phyloP scores from a whole-genome alignment of 2,797 vertebrate species.

The Nasua narica region DNA sequence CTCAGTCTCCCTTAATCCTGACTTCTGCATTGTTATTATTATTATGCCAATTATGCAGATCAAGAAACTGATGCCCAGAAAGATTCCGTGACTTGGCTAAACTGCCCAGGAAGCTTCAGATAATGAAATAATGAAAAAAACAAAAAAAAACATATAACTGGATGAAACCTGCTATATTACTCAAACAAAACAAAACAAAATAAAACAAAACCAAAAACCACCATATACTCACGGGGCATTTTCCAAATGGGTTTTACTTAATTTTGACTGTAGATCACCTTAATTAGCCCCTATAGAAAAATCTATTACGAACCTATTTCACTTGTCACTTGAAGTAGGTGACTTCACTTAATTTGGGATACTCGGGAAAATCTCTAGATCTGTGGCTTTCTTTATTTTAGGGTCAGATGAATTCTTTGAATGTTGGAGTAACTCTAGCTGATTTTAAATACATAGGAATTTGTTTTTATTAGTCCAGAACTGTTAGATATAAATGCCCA shows the following conservation, averaged over 20 bases:
- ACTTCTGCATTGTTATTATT: not conserved
- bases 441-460: not conserved
- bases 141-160: not conserved
- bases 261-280: not conserved
- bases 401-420: not conserved
- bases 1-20: not conserved
- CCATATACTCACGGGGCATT: not conserved
- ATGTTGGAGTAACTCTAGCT: not conserved
- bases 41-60: too few species aligned
- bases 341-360: conserved; percentile 2
- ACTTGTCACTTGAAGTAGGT: not conserved
- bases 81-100: not conserved
- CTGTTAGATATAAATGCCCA: too few species aligned
- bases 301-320: not conserved
- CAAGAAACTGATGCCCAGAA: not conserved
- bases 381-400: not conserved
- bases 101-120: not conserved
- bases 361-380: not conserved
- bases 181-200: not conserved
- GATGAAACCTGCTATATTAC: not conserved
- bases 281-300: not conserved
- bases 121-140: not conserved
- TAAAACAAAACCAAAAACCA: not conserved
- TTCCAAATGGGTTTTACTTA: not conserved
- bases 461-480: not conserved